Base-by-base conservation (phyloP, 2,888 invertebrate species). In the Eudasyphora cyanicolor region DNA sequence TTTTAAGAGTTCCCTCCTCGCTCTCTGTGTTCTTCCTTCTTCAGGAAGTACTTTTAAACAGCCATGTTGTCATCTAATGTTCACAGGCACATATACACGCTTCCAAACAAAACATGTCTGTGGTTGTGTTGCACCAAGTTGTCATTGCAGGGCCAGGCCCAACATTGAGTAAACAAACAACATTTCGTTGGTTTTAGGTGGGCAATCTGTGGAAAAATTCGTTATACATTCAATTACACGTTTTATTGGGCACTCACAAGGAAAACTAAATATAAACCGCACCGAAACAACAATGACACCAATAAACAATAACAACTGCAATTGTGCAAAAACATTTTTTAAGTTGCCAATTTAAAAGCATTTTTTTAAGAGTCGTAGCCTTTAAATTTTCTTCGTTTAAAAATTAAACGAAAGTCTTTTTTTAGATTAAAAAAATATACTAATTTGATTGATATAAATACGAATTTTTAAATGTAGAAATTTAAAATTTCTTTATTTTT, bases 201-300 rank as follows among this genome's bases (percentile, higher is more conserved):
- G 38, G 51, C 62, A 78, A 76, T 29, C 79, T 76, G 73, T 79
- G 75, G 71, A 77, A 78, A 85, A 86, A 79, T 82, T 86, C 82
- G 84, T 86, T 86, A 86, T 84, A 84, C 85, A 85, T 85, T 84
- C 84, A 85, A 86, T 86, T 86, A 86, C 84, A 86, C 83, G 83
- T 86, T 85, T 84, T 86, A 85, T 86, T 86, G 86, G 81, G 75
- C 82, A 82, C 76, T 76, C 19, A 51, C 42, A 57, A 76, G 51
- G 29, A 71, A 60, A n/a, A 75, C 10, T 69, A 70, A 19, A 21
- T 12, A 38, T 3, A 80, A 32, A 57, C 35, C 8, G n/a, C n/a
- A n/a, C n/a, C n/a, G n/a, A n/a, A n/a, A 29, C 38, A 7, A 38
- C 12, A 38, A 12, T 38, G 38, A 5, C 38, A 10, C 38, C 12